Evolutionary conservation across 2,888 invertebrate species (phyloP).

Genomic region (Venusia cambrica): DNA sequence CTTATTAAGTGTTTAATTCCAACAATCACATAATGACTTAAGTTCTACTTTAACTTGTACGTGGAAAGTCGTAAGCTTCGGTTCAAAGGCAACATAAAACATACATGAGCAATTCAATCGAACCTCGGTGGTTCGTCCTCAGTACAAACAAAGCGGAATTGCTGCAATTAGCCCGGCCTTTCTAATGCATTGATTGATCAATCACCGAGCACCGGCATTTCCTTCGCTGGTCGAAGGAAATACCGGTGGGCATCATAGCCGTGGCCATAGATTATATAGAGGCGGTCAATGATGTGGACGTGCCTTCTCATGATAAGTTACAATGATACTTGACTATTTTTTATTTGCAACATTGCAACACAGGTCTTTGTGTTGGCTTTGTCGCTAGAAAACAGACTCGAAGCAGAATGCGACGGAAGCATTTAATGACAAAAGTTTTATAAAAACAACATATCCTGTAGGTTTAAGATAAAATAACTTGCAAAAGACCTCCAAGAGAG

Average conservation of each 20-base stretch:
- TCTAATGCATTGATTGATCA: conserved; percentile 77
- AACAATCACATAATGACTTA: conserved; percentile 13
- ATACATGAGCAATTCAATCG: conserved; percentile 40
- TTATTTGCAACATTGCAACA: no score
- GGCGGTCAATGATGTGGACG: conserved; percentile 50
- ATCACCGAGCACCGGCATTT: conserved; percentile 70
- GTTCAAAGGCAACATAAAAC: conserved; percentile 28
- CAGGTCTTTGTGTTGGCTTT: no score
- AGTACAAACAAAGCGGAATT: conserved; percentile 71
- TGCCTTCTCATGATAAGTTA: conserved; percentile 43
- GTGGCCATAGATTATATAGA: conserved; percentile 21
- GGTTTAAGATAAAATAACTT: no score
- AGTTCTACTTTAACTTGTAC: conserved; percentile 12
- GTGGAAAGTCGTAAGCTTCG: conserved; percentile 9
- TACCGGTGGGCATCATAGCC: conserved; percentile 50
- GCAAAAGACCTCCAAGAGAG: no score
- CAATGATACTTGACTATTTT: no score
- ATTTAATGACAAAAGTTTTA: no score
- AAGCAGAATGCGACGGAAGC: no score
- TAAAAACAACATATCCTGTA: no score
- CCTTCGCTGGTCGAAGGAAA: no score
- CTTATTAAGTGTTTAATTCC: conserved; percentile 19
- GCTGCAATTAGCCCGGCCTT: conserved; percentile 69
- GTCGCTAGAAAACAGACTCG: no score
- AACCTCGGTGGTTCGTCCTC: conserved; percentile 43